A percentile compares a stretch with the other conserved stretches of the same genome.
Evolutionary conservation across 1,140 invertebrate genomes (phyloP).

Genomic region (Eupeodes corollae): DNA sequence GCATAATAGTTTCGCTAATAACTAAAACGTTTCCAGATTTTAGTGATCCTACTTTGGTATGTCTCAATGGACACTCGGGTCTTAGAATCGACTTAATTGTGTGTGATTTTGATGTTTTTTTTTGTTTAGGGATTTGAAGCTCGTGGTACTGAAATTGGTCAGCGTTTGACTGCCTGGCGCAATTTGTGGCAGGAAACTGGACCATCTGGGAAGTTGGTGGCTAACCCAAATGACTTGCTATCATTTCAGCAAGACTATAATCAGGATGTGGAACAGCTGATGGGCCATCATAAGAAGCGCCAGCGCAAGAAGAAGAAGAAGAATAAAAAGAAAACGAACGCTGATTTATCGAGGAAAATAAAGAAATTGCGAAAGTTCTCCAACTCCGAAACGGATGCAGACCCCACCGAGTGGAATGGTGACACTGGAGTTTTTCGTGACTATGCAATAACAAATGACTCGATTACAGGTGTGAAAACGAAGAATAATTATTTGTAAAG

Average conservation of each 20-base stretch:
- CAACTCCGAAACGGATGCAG: constrained; percentile 18
- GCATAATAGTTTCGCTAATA: constrained; percentile 58
- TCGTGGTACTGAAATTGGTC: constrained; percentile 67
- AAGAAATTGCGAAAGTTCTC: background rate
- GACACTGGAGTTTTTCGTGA: constrained; percentile 28
- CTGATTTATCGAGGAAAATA: background rate
- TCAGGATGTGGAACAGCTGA: constrained; percentile 18
- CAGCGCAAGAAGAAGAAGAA: constrained; percentile 34
- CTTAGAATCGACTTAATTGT: constrained; percentile 2
- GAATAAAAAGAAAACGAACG: constrained; percentile 37
- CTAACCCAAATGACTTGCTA: constrained; percentile 56
- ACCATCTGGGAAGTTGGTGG: constrained; percentile 53
- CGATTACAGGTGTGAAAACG: background rate
- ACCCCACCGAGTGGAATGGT: constrained; percentile 35
- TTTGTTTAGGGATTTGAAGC: constrained; percentile 65
- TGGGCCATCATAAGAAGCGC: constrained; percentile 33
- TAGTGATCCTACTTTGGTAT: constrained; percentile 59
- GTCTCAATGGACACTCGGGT: constrained; percentile 15
- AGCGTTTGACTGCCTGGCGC: constrained; percentile 68
- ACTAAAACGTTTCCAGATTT: constrained; percentile 62
- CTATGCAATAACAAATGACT: constrained; percentile 29
- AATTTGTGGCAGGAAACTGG: constrained; percentile 67
- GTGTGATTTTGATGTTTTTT: background rate
- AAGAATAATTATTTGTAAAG: too few relatives aligned
- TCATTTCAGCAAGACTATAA: constrained; percentile 20